phyloP scores from a whole-genome alignment of 1,140 invertebrate species.

The Dreissena rostriformis region DNA sequence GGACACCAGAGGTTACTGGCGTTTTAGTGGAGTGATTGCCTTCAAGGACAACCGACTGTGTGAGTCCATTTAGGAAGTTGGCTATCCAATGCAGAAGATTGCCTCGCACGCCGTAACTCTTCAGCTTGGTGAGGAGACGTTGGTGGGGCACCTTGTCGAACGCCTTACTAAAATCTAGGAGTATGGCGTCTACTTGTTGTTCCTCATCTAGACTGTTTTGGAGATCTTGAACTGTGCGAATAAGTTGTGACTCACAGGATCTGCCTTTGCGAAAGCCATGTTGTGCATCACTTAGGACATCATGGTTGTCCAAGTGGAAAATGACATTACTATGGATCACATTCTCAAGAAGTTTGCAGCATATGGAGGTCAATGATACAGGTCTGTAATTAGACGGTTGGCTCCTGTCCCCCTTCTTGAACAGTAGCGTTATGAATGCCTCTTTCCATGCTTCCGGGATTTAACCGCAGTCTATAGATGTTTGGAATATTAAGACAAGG shows the following conservation, averaged over 20 bases:
- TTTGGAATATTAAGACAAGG: slow-evolving; percentile 10
- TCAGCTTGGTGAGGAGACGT: slow-evolving; percentile 2
- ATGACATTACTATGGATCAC: slow-evolving; percentile 9
- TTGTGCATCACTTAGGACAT: slow-evolving; percentile 3
- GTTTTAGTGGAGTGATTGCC: slow-evolving; percentile 1
- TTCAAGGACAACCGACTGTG: slow-evolving; percentile 49
- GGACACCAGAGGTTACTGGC: slow-evolving; percentile 41
- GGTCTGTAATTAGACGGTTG: slow-evolving; percentile 37
- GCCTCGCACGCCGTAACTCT: slow-evolving; percentile 13
- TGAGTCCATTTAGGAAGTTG: slow-evolving; percentile 21
- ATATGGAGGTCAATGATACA: slow-evolving; percentile 25
- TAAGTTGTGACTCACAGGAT: slow-evolving; percentile 19
- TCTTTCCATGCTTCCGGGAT: slow-evolving; percentile 22
- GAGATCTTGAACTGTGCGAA: slow-evolving; percentile 12
- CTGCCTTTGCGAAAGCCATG: background rate
- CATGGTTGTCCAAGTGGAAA: background rate
- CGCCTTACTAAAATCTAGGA: slow-evolving; percentile 37
- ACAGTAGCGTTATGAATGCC: slow-evolving; percentile 18
- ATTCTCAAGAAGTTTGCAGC: slow-evolving; percentile 31
- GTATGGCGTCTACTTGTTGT: slow-evolving; percentile 10
- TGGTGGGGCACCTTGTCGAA: slow-evolving; percentile 29
- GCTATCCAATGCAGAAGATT: slow-evolving; percentile 6
- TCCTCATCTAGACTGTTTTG: background rate
- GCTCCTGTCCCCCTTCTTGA: slow-evolving; percentile 33
- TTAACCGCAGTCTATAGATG: background rate